These are phyloP conservation scores for Scolopax bukidnonensis DNA, from an alignment of 2,797 vertebrate genomes.

Conservation along the genomic window DNA sequence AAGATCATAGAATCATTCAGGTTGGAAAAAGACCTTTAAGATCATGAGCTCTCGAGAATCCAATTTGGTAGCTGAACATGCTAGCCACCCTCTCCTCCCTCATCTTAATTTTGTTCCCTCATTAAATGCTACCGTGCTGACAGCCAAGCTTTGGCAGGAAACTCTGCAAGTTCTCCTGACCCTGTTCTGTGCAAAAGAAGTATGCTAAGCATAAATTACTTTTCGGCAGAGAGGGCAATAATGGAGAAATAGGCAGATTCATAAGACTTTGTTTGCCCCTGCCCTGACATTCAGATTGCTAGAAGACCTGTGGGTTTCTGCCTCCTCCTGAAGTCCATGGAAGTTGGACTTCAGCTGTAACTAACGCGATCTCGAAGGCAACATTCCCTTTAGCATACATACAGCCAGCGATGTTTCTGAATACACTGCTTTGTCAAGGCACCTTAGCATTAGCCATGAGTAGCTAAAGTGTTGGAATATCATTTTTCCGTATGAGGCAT, in stretches of 20 bases:
- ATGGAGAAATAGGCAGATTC: background rate
- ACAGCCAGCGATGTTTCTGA: background rate
- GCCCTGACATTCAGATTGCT: background rate
- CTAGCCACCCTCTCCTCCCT: background rate
- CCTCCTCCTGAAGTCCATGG: background rate
- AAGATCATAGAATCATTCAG: background rate
- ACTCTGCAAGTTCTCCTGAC: background rate
- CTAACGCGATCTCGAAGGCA: background rate
- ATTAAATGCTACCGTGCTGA: background rate
- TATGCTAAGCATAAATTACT: constrained; percentile 35
- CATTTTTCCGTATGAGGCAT: background rate
- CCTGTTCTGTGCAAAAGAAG: constrained; percentile 7
- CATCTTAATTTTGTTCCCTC: background rate
- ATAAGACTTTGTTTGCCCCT: background rate
- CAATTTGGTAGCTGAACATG: background rate
- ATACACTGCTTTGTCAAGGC: background rate
- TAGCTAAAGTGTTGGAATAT: background rate
- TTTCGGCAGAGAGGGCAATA: constrained; percentile 4
- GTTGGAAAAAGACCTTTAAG: constrained; percentile 5
- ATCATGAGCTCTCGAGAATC: background rate
- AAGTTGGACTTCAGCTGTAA: background rate
- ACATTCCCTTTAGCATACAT: background rate
- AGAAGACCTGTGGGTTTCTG: background rate
- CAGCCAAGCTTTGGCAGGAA: background rate
- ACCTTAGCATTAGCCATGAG: background rate